These are phyloP conservation scores for Periparus ater DNA, from an alignment of 2,797 vertebrate genomes.

Conservation along the genomic window DNA sequence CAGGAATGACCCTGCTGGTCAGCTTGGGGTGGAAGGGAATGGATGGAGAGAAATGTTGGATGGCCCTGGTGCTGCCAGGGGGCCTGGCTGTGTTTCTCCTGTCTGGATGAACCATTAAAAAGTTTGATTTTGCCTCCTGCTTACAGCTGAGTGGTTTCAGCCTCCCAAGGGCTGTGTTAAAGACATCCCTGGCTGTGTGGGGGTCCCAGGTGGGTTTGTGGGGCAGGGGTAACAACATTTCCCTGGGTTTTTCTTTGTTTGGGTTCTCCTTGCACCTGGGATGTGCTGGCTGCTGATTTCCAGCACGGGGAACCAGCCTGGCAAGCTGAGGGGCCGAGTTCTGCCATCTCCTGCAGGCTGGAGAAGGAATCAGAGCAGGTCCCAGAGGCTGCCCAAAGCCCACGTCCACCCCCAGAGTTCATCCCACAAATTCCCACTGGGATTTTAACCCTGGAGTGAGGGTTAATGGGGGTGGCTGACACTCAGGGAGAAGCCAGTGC, in stretches of 20 bases:
- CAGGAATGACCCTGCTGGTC: neutral
- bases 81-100: neutral
- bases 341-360: neutral
- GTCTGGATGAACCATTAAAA: constrained; percentile 33
- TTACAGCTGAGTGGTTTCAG: constrained; percentile 2
- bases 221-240: neutral
- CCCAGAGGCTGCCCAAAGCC: neutral
- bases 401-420: accelerated
- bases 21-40: neutral
- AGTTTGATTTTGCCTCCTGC: neutral
- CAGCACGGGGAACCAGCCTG: accelerated
- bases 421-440: neutral
- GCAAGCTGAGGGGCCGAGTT: neutral
- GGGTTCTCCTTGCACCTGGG: neutral
- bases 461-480: neutral
- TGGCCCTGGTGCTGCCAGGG: neutral
- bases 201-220: neutral
- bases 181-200: neutral
- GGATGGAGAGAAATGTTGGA: neutral
- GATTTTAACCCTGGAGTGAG: neutral
- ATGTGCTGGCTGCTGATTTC: accelerated
- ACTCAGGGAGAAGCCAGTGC: neutral
- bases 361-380: neutral
- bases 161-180: neutral
- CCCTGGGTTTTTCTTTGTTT: neutral